These are phyloP conservation scores for Gonatopus flavifemur DNA, from an alignment of 1,140 invertebrate species.

Conservation along the genomic window DNA sequence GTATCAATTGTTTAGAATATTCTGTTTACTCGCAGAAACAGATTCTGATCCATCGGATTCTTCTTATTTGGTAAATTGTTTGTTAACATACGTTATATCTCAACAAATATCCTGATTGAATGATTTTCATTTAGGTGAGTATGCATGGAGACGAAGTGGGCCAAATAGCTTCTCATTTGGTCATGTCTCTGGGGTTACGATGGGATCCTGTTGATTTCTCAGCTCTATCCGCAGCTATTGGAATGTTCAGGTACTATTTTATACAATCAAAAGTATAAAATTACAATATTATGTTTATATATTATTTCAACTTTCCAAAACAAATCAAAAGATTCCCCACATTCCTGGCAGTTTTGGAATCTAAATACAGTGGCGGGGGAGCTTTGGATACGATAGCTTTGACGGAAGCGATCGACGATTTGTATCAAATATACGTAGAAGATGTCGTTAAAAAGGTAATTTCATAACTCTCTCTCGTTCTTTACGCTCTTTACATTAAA, in stretches of 20 bases:
- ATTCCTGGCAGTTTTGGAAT: constrained; percentile 73
- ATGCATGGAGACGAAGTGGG: constrained; percentile 69
- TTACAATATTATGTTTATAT: background rate
- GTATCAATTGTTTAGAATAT: constrained; percentile 77
- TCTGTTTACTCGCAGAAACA: constrained; percentile 74
- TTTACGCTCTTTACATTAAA: background rate
- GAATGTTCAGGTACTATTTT: constrained; percentile 52
- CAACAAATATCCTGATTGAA: too few relatives aligned
- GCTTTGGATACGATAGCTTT: constrained; percentile 65
- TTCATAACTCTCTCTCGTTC: background rate
- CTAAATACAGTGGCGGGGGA: constrained; percentile 65
- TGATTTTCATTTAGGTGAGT: constrained; percentile 58
- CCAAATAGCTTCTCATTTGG: constrained; percentile 66
- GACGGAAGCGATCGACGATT: constrained; percentile 71
- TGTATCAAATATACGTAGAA: constrained; percentile 76
- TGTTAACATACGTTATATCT: too few relatives aligned
- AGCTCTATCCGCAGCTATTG: constrained; percentile 65
- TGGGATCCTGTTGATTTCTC: constrained; percentile 72
- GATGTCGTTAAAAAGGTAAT: constrained; percentile 80
- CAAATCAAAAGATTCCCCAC: constrained; percentile 60
- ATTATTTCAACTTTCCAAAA: background rate
- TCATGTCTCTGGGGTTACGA: constrained; percentile 65
- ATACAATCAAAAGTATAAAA: background rate
- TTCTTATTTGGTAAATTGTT: constrained; percentile 31
- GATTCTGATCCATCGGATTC: constrained; percentile 52